Conservation (phyloP, 1,140 invertebrate species). For the Drosophila asahinai region DNA sequence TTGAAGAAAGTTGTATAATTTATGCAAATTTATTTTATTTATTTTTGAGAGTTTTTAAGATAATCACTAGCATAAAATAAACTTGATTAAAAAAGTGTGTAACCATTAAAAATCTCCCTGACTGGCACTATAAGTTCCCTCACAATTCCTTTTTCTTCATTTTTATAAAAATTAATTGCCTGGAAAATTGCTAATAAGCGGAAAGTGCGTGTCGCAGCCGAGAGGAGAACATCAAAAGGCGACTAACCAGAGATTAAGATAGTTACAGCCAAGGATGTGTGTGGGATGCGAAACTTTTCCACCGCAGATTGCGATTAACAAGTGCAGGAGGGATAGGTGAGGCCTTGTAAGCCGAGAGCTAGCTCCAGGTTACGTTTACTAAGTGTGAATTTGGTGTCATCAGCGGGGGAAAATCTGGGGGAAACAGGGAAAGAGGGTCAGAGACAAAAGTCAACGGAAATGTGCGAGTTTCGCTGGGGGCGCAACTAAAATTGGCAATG, state of each 20-base stretch:
- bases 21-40: not conserved
- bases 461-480: slow-evolving; percentile 64
- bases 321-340: slow-evolving; percentile 26
- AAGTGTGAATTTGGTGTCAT: slow-evolving; percentile 64
- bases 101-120: not conserved
- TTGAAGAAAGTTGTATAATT: not conserved
- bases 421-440: slow-evolving; percentile 10
- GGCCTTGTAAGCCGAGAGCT: slow-evolving; percentile 42
- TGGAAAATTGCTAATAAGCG: slow-evolving; percentile 73
- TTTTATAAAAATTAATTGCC: slow-evolving; percentile 61
- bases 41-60: not conserved
- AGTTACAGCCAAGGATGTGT: slow-evolving; percentile 52
- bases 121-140: not conserved
- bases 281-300: slow-evolving; percentile 42
- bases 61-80: not conserved
- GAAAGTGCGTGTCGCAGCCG: slow-evolving; percentile 1
- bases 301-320: slow-evolving; percentile 54
- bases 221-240: slow-evolving; percentile 48
- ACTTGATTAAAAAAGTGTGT: slow-evolving; percentile 10
- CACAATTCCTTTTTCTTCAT: not conserved
- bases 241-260: slow-evolving; percentile 54
- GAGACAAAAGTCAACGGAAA: slow-evolving; percentile 66
- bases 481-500: slow-evolving; percentile 65
- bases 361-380: slow-evolving; percentile 55
- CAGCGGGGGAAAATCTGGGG: slow-evolving; percentile 29